Percentiles rank a stretch among this genome's conserved stretches.
Conservation (phyloP, 2,888 invertebrate genomes). For the Eupithecia inturbata region DNA sequence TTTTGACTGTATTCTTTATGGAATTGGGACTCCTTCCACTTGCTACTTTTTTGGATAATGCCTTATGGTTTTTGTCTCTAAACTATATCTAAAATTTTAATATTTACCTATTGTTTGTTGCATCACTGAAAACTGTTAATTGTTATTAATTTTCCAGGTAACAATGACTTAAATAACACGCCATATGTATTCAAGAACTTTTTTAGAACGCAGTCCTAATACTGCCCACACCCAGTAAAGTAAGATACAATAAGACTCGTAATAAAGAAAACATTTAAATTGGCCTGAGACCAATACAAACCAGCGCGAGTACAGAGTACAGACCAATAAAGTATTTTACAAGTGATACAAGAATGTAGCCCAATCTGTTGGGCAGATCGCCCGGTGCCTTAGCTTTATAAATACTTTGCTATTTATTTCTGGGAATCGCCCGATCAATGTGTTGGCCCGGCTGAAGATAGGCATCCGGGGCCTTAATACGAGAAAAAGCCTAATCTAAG, state of each 20-base stretch:
- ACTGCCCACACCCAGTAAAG: neutral
- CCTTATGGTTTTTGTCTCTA: neutral
- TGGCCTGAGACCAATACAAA: conserved; percentile 49
- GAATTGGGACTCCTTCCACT: neutral
- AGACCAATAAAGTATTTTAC: conserved; percentile 82
- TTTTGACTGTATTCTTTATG: neutral
- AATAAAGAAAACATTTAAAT: conserved; percentile 6
- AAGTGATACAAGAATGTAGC: conserved; percentile 81
- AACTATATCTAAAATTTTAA: neutral
- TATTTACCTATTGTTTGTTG: neutral
- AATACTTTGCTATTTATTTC: conserved; percentile 83
- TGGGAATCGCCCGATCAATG: conserved; percentile 79
- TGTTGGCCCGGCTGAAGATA: conserved; percentile 48
- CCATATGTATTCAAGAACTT: neutral
- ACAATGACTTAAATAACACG: neutral
- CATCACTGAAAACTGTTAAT: neutral
- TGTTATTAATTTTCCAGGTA: neutral
- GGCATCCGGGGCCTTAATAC: conserved; percentile 46
- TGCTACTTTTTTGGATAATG: neutral
- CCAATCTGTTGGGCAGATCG: conserved; percentile 76
- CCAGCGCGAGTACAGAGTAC: conserved; percentile 48
- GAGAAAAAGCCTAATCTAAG: conserved; percentile 47
- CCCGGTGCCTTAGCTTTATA: conserved; percentile 78
- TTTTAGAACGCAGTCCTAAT: neutral
- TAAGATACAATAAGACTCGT: neutral